A percentile compares a stretch with the other conserved stretches of the same genome.
These are phyloP conservation scores for Smithornis capensis DNA, from an alignment of 2,113 vertebrate species.

Conservation along the genomic window DNA sequence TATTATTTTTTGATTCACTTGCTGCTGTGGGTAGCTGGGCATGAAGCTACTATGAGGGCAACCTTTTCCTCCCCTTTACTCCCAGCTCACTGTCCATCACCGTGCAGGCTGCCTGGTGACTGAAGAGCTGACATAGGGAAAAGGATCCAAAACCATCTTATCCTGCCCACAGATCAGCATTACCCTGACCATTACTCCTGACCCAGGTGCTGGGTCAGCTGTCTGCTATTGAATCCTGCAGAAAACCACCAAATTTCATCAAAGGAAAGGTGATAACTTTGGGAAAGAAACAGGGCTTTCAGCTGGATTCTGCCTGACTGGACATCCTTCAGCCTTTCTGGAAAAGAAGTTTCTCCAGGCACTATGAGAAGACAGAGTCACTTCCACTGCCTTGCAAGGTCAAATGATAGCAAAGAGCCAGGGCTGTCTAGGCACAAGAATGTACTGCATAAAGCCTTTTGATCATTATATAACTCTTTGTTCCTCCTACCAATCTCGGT, in stretches of 20 bases:
- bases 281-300: not conserved
- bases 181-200: not conserved
- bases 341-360: not conserved
- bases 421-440: not conserved
- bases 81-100: not conserved
- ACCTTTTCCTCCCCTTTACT: not conserved
- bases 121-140: not conserved
- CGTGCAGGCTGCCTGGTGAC: not conserved
- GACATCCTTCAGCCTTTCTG: not conserved
- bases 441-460: not conserved
- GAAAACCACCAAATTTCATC: not conserved
- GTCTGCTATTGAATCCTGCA: not conserved
- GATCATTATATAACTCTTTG: not conserved
- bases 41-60: not conserved
- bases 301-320: not conserved
- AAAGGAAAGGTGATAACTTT: not conserved
- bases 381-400: not conserved
- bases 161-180: not conserved
- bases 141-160: not conserved
- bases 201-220: accelerated
- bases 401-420: not conserved
- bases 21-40: not conserved
- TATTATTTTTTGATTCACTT: not conserved
- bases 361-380: not conserved
- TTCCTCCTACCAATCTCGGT: not conserved